These are phyloP conservation scores for Eretmochelys imbricata DNA, from an alignment of 2,113 vertebrate species.

Conservation along the genomic window DNA sequence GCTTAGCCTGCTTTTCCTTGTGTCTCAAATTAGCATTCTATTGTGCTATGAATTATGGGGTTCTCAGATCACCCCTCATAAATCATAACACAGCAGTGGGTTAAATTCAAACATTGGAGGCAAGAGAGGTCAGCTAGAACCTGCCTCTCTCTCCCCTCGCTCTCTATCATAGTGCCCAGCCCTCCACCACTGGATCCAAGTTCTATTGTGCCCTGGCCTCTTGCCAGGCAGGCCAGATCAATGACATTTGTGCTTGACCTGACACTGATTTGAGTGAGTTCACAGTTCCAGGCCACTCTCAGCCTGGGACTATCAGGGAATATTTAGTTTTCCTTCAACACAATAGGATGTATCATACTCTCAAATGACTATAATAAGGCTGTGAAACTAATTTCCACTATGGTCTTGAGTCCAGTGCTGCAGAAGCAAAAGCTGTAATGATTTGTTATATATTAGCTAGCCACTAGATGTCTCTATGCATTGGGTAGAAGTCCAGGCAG, in stretches of 20 bases:
- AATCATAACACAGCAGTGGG: neutral
- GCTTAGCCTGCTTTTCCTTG: neutral
- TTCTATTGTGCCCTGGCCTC: neutral
- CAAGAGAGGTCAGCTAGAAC: neutral
- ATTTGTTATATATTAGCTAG: neutral
- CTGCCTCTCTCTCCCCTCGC: neutral
- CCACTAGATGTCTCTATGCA: neutral
- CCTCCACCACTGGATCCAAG: neutral
- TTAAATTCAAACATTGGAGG: neutral
- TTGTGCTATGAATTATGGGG: neutral
- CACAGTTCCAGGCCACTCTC: neutral
- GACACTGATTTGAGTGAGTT: neutral
- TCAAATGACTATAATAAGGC: neutral
- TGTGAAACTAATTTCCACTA: neutral
- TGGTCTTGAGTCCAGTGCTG: neutral
- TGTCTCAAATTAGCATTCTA: neutral
- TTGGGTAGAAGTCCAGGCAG: neutral
- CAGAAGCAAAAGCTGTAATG: neutral
- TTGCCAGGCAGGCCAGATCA: neutral
- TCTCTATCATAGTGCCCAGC: neutral
- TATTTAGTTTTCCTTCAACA: neutral
- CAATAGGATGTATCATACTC: neutral
- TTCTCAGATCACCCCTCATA: neutral
- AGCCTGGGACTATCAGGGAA: neutral
- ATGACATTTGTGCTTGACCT: neutral